A percentile compares a stretch with the other conserved stretches of the same genome.
phyloP scores from a whole-genome alignment of 2,797 vertebrate species.

The Halcyon smyrnensis region DNA sequence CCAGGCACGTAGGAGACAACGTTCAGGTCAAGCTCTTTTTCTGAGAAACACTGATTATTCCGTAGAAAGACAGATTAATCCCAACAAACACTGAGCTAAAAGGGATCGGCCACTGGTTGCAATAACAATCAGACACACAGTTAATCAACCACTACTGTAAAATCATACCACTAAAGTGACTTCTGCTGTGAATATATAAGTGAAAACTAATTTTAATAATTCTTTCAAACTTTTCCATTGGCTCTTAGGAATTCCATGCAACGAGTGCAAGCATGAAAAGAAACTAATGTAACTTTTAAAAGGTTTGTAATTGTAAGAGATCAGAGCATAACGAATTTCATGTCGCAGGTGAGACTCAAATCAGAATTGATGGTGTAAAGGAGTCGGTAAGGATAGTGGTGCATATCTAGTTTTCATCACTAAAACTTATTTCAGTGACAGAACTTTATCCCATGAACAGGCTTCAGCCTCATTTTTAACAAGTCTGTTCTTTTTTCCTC shows the following conservation, averaged over 20 bases:
- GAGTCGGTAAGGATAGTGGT: not conserved
- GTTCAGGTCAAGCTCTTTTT: not conserved
- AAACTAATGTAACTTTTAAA: not conserved
- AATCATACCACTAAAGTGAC: not conserved
- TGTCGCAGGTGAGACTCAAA: not conserved
- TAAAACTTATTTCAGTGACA: not conserved
- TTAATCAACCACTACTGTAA: not conserved
- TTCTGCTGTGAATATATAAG: not conserved
- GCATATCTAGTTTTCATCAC: not conserved
- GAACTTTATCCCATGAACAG: not conserved
- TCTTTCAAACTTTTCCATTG: not conserved
- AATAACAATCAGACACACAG: not conserved
- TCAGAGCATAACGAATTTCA: not conserved
- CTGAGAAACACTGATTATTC: not conserved
- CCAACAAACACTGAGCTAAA: not conserved
- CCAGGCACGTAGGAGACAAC: accelerated
- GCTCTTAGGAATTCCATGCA: not conserved
- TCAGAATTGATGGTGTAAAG: not conserved
- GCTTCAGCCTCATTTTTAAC: not conserved
- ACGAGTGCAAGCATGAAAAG: not conserved
- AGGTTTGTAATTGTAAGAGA: not conserved
- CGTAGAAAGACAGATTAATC: not conserved
- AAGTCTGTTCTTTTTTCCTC: not conserved
- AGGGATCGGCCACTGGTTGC: not conserved
- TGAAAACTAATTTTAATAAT: not conserved